Conservation (phyloP, 2,888 invertebrate species). For the Uropetala carovei region DNA sequence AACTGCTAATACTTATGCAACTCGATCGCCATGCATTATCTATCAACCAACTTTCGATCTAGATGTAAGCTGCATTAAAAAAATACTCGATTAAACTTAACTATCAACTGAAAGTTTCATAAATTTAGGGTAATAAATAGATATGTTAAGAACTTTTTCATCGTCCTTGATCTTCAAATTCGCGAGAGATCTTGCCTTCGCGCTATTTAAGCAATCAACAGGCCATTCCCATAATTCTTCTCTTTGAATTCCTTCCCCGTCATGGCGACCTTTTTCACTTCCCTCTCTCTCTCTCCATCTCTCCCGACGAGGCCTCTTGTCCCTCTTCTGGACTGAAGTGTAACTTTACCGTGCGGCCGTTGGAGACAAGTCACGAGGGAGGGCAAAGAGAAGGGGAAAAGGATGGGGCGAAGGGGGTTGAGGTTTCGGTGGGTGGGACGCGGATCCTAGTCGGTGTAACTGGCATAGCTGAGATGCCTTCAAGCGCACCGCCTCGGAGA, state of each 20-base stretch:
- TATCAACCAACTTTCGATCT: no score
- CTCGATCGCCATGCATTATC: no score
- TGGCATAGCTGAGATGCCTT: slow-evolving; percentile 57
- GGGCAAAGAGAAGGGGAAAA: background rate
- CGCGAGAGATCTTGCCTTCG: slow-evolving; percentile 6
- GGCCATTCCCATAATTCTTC: slow-evolving; percentile 34
- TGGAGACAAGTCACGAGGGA: background rate
- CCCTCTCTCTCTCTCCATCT: background rate
- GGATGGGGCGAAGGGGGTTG: background rate
- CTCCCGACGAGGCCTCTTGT: background rate
- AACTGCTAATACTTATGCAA: no score
- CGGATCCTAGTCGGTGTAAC: slow-evolving; percentile 41
- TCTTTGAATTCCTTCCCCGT: slow-evolving; percentile 44
- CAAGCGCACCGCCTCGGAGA: slow-evolving; percentile 5
- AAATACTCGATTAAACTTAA: no score
- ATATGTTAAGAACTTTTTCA: no score
- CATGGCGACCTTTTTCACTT: background rate
- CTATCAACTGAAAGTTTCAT: no score
- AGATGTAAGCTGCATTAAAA: no score
- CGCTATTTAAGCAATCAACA: slow-evolving; percentile 44
- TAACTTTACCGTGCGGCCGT: slow-evolving; percentile 15
- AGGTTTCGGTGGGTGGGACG: background rate
- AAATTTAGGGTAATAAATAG: no score
- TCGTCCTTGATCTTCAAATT: no score
- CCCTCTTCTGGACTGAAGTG: slow-evolving; percentile 11